Evolutionary conservation across 92 coral and sea anemone species (phyloP).

Genomic region (Isaurus tuberculatus): DNA sequence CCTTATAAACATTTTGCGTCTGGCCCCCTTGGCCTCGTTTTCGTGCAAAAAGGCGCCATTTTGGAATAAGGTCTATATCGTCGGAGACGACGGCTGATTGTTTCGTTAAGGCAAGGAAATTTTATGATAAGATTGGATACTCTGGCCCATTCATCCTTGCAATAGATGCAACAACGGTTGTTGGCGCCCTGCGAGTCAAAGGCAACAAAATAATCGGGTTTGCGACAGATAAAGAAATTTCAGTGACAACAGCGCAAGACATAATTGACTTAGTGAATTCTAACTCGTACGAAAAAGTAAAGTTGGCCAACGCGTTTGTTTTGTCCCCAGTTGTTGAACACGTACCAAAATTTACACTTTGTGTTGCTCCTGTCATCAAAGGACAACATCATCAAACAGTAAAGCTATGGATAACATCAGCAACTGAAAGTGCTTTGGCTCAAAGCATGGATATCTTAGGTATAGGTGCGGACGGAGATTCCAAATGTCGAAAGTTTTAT

Average conservation of each 20-base stretch:
- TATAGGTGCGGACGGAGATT: conserved; percentile 52
- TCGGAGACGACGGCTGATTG: background rate
- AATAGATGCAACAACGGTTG: conserved; percentile 51
- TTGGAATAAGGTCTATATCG: too few species aligned
- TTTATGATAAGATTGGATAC: conserved; percentile 51
- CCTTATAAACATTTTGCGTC: too few species aligned
- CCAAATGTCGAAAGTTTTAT: conserved; percentile 47
- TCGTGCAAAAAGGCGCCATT: too few species aligned
- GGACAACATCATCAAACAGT: conserved; percentile 33
- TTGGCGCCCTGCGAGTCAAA: conserved; percentile 11
- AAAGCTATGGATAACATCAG: background rate
- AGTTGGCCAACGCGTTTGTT: conserved; percentile 56
- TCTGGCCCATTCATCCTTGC: conserved; percentile 46
- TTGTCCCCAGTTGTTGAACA: conserved; percentile 37
- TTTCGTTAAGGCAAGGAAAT: conserved; percentile 25
- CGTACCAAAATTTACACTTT: conserved; percentile 36
- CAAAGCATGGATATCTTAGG: conserved; percentile 37
- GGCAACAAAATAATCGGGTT: conserved; percentile 52
- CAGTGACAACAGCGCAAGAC: conserved; percentile 40
- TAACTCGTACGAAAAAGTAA: conserved; percentile 40
- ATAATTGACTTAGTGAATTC: conserved; percentile 32
- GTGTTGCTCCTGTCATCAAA: conserved; percentile 41
- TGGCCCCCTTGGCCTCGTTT: too few species aligned
- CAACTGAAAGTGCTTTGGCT: background rate
- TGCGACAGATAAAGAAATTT: conserved; percentile 38